Evolutionary conservation across 1,140 invertebrate species (phyloP).

Genomic region (Metopolophium dirhodum): DNA sequence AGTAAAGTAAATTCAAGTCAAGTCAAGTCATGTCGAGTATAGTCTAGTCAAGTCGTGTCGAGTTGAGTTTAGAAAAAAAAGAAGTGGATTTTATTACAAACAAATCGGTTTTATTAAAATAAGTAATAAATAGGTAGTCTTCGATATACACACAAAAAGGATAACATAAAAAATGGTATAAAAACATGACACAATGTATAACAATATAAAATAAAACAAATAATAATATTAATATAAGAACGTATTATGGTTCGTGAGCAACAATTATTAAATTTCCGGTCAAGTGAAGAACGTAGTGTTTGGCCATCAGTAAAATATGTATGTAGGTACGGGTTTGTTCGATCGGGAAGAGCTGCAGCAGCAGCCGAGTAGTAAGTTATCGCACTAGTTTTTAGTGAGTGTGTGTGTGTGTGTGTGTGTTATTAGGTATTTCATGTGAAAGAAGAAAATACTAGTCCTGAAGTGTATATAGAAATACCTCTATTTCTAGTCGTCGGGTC

Average conservation of each 20-base stretch:
- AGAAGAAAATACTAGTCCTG: background rate
- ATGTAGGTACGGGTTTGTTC: background rate
- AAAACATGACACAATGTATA: background rate
- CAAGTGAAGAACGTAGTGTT: constrained; percentile 26
- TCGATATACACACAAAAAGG: background rate
- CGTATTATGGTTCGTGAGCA: background rate
- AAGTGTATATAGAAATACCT: background rate
- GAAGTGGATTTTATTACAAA: background rate
- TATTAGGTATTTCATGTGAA: background rate
- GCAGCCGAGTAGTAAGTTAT: background rate
- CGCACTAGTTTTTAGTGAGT: background rate
- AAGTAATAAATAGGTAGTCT: constrained; percentile 14
- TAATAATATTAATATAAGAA: background rate
- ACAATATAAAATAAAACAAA: constrained; percentile 41
- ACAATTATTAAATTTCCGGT: constrained; percentile 12
- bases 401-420: background rate
- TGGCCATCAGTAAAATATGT: background rate
- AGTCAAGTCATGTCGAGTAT: too few species aligned
- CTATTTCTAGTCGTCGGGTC: background rate
- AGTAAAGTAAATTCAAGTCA: too few species aligned
- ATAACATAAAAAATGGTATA: background rate
- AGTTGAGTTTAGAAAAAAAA: background rate
- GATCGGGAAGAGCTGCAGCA: background rate
- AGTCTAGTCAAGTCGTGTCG: too few species aligned
- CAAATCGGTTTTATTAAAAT: constrained; percentile 39